phyloP scores from a whole-genome alignment of 2,797 vertebrate species.

The Halcyon chelicuti region DNA sequence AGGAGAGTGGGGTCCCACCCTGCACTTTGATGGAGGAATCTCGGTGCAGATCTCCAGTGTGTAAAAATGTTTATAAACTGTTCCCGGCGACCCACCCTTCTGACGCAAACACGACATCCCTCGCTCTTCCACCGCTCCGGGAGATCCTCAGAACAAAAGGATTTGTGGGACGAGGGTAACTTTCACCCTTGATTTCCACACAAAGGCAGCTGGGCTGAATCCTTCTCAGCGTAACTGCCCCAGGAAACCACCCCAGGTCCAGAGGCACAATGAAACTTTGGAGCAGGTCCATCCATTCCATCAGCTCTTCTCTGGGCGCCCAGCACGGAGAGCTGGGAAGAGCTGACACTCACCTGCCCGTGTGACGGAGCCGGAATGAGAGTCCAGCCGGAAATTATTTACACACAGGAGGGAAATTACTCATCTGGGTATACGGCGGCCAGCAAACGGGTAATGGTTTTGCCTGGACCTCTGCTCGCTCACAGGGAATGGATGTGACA shows the following conservation, averaged over 20 bases:
- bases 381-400: neutral
- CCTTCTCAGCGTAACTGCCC: neutral
- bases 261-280: neutral
- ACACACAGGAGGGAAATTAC: slow-evolving; percentile 30
- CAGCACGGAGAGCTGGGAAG: neutral
- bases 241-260: neutral
- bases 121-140: neutral
- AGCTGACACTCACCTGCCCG: neutral
- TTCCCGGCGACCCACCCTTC: neutral
- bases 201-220: neutral
- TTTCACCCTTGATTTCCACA: neutral
- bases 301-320: neutral
- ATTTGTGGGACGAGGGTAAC: neutral
- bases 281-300: neutral
- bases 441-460: neutral
- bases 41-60: neutral
- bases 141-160: neutral
- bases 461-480: neutral
- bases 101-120: neutral
- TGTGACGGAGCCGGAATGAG: neutral
- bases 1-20: neutral
- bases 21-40: slow-evolving; percentile 19
- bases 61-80: slow-evolving; percentile 13
- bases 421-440: neutral
- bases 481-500: neutral